Base-by-base conservation (phyloP, 2,113 vertebrate genomes). In the Aspidoscelis tigris region DNA sequence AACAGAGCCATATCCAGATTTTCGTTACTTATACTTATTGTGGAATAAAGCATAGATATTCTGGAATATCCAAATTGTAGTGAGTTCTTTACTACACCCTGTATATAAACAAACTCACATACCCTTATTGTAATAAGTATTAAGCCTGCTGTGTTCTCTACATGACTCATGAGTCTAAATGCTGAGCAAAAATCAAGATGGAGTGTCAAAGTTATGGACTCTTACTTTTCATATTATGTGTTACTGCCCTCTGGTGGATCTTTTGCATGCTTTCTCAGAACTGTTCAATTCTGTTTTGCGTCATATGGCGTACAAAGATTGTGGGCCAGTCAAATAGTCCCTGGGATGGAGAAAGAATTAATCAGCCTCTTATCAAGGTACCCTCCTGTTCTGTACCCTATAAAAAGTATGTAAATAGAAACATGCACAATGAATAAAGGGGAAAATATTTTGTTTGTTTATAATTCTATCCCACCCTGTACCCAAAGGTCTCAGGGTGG, bases 191-290 rank as follows among this genome's bases (percentile, higher is more conserved):
- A 0, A 7, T 66, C 3, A 65, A 21, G 1, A 9, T 76, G 18
- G 44, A 1, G 39, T 61, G 83, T 58, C 26, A 39, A 88, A 71
- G 33, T 72, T 10, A 12, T 41, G 47, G 53, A 6, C 4, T 70
- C 58, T 26, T 7, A n/a, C 20, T 50, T 5, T 87, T 87, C 61
- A 1, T 68, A 8, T 33, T 58, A 76, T 88, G 50, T 65, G 11
- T 5, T 2, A 86, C n/a, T 11, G 70, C 90, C 26, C 10, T 83
- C 78, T 94, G 73, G 53, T 22, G 58, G 68, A 14, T 77, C 41
- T 55, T 7, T 33, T 0, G n/a, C 1, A 39, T 70, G 33, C 2
- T 2, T 14, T 10, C 1, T 41, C 80, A 79, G 78, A 82, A 2
- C 1, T 50, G 2, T 61, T 77, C 43, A 16, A 47, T 50, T 68